phyloP scores from a whole-genome alignment of 2,797 vertebrate species.

The Catharus ustulatus region DNA sequence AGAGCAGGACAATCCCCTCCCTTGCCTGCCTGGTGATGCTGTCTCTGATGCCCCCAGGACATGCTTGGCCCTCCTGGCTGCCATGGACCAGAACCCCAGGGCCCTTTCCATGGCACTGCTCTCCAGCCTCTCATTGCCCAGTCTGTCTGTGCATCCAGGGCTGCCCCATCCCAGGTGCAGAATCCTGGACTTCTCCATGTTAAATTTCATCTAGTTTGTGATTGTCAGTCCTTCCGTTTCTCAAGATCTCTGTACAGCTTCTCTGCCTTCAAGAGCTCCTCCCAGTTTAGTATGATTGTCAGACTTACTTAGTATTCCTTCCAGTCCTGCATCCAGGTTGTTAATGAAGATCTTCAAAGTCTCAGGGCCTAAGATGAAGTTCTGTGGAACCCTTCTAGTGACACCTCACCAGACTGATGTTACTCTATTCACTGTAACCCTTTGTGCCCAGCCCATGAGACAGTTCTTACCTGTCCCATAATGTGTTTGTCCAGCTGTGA shows the following conservation, averaged over 20 bases:
- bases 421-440: too few species aligned
- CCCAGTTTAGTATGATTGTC: neutral
- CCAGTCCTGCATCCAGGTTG: neutral
- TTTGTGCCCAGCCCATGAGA: neutral
- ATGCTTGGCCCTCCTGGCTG: neutral
- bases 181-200: neutral
- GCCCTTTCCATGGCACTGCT: neutral
- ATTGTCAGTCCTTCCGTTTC: neutral
- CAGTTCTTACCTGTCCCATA: neutral
- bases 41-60: neutral
- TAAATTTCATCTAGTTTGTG: neutral
- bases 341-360: neutral
- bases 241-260: neutral
- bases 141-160: neutral
- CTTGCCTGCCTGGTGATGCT: rapidly evolving
- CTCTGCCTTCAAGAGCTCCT: neutral
- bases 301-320: neutral
- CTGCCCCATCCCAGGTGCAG: neutral
- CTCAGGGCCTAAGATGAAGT: neutral
- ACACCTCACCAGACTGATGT: neutral
- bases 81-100: neutral
- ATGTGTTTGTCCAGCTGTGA: neutral
- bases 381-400: rapidly evolving
- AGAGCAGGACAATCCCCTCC: neutral
- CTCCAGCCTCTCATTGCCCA: neutral